Percentiles rank a stretch among this genome's conserved stretches.
phyloP scores from a whole-genome alignment of 2,888 invertebrate species.

The Erpobdella octoculata region DNA sequence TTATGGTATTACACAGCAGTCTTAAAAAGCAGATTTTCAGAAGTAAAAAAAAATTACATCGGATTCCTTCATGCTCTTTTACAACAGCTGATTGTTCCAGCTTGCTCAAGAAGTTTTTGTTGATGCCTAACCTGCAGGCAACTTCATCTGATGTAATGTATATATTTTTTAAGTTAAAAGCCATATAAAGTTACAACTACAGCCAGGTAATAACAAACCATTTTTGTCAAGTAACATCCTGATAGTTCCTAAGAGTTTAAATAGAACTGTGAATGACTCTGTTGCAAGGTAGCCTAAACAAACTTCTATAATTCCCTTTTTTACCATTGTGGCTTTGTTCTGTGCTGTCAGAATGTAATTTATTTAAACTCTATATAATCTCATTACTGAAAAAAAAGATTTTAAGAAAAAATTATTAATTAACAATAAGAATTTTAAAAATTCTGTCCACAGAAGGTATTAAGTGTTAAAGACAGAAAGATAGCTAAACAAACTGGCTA shows the following conservation, averaged over 20 bases:
- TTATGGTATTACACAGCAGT: too few species aligned
- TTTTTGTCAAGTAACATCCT: slow-evolving; percentile 13
- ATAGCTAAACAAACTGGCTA: not conserved
- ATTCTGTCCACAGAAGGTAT: too few species aligned
- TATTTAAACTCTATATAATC: not conserved
- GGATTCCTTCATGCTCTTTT: not conserved
- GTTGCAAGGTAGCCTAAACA: slow-evolving; percentile 2
- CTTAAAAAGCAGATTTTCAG: too few species aligned
- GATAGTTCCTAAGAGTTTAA: slow-evolving; percentile 11
- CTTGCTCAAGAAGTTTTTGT: not conserved
- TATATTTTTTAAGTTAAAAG: not conserved
- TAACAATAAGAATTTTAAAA: too few species aligned
- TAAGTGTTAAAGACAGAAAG: too few species aligned
- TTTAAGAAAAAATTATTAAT: too few species aligned
- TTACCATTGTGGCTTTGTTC: not conserved
- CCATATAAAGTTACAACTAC: not conserved
- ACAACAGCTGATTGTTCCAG: not conserved
- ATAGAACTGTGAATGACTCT: slow-evolving; percentile 21
- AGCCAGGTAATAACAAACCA: not conserved
- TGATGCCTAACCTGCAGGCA: not conserved
- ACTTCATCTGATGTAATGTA: not conserved
- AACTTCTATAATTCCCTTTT: slow-evolving; percentile 10
- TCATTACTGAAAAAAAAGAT: not conserved
- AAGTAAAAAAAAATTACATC: not conserved
- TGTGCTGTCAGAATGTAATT: not conserved